Evolutionary conservation across 1,140 invertebrate genomes (phyloP).

Genomic region (Telenomus remus): DNA sequence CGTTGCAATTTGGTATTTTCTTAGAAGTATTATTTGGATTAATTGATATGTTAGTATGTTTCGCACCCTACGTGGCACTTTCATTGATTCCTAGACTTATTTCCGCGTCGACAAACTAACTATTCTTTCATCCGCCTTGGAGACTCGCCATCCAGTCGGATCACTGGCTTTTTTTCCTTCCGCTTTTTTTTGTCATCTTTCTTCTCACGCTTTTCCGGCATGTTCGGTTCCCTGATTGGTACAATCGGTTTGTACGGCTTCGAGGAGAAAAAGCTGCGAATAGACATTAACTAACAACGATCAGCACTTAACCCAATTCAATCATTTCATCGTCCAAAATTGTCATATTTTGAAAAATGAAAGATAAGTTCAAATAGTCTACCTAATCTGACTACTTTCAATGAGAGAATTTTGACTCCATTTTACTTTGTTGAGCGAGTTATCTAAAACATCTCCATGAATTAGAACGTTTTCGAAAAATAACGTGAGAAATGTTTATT

Average conservation of each 20-base stretch:
- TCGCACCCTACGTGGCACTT: constrained; percentile 61
- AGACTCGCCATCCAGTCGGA: constrained; percentile 42
- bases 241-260: constrained; percentile 49
- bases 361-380: constrained; percentile 3
- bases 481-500: background rate
- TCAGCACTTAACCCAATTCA: background rate
- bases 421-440: constrained; percentile 10
- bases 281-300: constrained; percentile 21
- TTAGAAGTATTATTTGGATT: background rate
- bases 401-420: constrained; percentile 22
- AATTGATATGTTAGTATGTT: constrained; percentile 22
- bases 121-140: constrained; percentile 15
- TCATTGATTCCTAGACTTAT: constrained; percentile 40
- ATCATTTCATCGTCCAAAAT: background rate
- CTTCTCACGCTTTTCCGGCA: constrained; percentile 60
- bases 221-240: constrained; percentile 64
- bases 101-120: constrained; percentile 18
- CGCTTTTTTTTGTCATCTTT: constrained; percentile 63
- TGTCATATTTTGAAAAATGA: no score
- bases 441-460: background rate
- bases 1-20: background rate
- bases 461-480: background rate
- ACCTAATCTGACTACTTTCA: constrained; percentile 24
- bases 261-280: constrained; percentile 38
- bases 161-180: constrained; percentile 63